Percentiles rank a stretch among this genome's conserved stretches.
phyloP scores from a whole-genome alignment of 2,113 vertebrate genomes.

The Panthera uncia region DNA sequence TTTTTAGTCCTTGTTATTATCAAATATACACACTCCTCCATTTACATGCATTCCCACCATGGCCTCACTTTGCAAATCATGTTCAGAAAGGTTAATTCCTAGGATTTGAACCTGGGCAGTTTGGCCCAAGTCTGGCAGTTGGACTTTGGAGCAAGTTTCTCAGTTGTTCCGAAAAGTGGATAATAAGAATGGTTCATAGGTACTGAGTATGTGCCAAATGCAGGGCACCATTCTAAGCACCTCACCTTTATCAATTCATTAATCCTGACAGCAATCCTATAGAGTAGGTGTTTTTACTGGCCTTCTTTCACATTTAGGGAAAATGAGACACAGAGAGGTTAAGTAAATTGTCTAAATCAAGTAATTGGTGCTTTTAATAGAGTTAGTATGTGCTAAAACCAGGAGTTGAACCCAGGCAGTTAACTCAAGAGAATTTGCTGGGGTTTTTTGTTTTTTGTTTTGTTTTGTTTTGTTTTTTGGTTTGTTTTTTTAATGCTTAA shows the following conservation, averaged over 20 bases:
- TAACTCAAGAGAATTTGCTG: neutral
- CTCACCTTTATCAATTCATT: neutral
- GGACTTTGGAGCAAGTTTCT: neutral
- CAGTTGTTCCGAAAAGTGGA: conserved; percentile 12
- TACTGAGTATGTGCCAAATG: neutral
- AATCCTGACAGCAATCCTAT: neutral
- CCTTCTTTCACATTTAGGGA: neutral
- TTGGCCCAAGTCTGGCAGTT: neutral
- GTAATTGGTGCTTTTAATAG: neutral
- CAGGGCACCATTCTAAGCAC: neutral
- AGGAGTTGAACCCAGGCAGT: neutral
- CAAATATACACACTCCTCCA: neutral
- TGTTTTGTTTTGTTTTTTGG: too few species aligned
- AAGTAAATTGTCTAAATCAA: conserved; percentile 18
- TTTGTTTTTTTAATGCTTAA: too few species aligned
- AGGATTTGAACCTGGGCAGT: neutral
- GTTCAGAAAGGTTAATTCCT: neutral
- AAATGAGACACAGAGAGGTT: neutral
- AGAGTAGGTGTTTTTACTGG: neutral
- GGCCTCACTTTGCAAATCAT: neutral
- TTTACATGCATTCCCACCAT: neutral
- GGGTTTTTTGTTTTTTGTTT: too few species aligned
- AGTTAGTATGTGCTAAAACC: neutral
- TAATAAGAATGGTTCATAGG: neutral
- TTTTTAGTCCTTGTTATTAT: neutral